These are phyloP conservation scores for Apodemus speciosus DNA, from an alignment of 2,113 vertebrate species.

Conservation along the genomic window DNA sequence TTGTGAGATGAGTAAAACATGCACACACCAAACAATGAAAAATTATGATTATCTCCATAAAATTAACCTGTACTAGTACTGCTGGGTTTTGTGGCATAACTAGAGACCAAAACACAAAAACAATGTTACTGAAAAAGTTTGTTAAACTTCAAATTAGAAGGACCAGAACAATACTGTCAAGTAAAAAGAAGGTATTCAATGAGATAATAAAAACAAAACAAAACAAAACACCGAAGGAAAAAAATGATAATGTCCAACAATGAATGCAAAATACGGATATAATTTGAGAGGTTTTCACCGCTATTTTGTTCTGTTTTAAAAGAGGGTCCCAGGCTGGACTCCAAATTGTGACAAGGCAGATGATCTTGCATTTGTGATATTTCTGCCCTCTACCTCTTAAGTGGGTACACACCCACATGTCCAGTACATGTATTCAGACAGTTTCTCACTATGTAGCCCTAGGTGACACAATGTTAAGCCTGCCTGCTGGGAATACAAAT, in stretches of 20 bases:
- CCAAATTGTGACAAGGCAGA: background rate
- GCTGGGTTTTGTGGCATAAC: background rate
- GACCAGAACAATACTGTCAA: background rate
- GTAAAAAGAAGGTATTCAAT: background rate
- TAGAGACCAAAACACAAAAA: slow-evolving; percentile 4
- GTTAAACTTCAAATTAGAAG: slow-evolving; percentile 22
- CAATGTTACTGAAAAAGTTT: background rate
- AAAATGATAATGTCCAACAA: background rate
- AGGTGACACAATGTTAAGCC: background rate
- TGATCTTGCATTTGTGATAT: background rate
- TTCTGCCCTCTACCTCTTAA: background rate
- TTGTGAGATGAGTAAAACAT: slow-evolving; percentile 24
- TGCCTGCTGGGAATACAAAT: background rate
- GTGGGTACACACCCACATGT: background rate
- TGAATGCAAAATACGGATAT: background rate
- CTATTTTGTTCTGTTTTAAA: background rate
- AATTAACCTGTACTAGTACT: background rate
- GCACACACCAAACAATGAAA: background rate
- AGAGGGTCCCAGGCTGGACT: background rate
- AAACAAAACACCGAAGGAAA: too few species aligned
- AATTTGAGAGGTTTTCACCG: background rate
- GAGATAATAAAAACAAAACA: background rate
- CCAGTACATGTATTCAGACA: background rate
- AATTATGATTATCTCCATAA: background rate
- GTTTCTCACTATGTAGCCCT: background rate